Evolutionary conservation across 2,797 vertebrate species (phyloP), one percentile per base, ranked within the genome.

Genomic region (Cuniculus paca): DNA sequence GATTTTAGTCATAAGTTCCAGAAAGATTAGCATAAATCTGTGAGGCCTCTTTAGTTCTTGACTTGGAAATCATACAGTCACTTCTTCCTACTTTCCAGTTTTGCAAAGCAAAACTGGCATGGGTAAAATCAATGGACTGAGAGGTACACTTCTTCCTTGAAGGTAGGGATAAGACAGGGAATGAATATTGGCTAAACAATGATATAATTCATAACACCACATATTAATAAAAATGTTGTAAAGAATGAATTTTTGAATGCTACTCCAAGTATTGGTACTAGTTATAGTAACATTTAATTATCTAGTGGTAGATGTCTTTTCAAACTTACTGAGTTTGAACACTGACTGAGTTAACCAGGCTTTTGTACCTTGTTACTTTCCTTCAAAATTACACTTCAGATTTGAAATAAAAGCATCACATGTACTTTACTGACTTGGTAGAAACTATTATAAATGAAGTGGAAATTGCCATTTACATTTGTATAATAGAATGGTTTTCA

Each of bases 191-290:
- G 52, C 19, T 79, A 19, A 93, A 80, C 2, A 70, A 48, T 84
- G 3, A 87, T 65, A 83, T 70, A 74, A 52, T 39, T 20, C 83
- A 52, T 39, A 93, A 79, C 1, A 70, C 4, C 26, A 22, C 70
- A 84, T 70, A 83, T 68, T 78, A 93, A 83, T 93, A 94, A 97
- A 88, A 89, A 48, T 90, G 2, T 34, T 90, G 54, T 90, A 92
- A 86, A 58, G 14, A 60, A 52, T 42, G 8, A 89, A 20, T 85
- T 84, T 70, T 70, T 94, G 83, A 86, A 80, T 94, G 31, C 34
- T 42, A 78, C 36, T 61, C 26, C 28, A 58, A 79, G 24, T 75
- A 92, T 36, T 94, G 50, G 34, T 72, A 88, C 31, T 93, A 90
- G 86, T 60, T 92, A 72, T 45, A 68, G 9, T 52, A 86, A 84